Evolutionary conservation across 2,888 invertebrate species (phyloP).

Genomic region (Nycteola revayana): DNA sequence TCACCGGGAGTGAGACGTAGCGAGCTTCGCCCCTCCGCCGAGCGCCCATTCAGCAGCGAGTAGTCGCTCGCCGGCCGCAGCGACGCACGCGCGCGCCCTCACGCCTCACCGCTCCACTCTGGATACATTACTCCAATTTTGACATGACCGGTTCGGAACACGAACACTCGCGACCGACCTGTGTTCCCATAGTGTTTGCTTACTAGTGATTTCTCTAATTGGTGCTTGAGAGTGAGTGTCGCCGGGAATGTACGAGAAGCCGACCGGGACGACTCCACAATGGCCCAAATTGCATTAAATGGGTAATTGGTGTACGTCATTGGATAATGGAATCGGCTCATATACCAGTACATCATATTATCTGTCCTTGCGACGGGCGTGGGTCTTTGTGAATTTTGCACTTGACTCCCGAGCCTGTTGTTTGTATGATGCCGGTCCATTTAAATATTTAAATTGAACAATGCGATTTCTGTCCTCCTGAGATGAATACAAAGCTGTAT

Average conservation of each 20-base stretch:
- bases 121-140: conserved; percentile 51
- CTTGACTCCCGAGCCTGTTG: conserved; percentile 58
- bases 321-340: conserved; percentile 78
- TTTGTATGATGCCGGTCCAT: conserved; percentile 66
- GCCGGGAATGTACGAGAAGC: conserved; percentile 68
- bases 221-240: conserved; percentile 78
- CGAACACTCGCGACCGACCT: conserved; percentile 55
- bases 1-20: conserved; percentile 69
- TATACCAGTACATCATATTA: conserved; percentile 64
- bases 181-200: conserved; percentile 61
- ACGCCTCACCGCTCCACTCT: conserved; percentile 49
- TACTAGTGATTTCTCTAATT: conserved; percentile 70
- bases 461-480: conserved; percentile 60
- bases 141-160: conserved; percentile 66
- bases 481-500: conserved; percentile 64
- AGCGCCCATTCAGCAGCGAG: conserved; percentile 67
- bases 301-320: conserved; percentile 81
- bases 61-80: conserved; percentile 78
- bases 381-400: conserved; percentile 70
- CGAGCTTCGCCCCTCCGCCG: conserved; percentile 79
- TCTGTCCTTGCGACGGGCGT: conserved; percentile 59
- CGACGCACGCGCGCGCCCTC: conserved; percentile 74
- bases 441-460: conserved; percentile 65
- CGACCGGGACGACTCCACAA: conserved; percentile 65
- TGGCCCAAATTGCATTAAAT: conserved; percentile 80